These are phyloP conservation scores for Bubo blakistoni DNA, from an alignment of 2,113 vertebrate species.

Conservation along the genomic window DNA sequence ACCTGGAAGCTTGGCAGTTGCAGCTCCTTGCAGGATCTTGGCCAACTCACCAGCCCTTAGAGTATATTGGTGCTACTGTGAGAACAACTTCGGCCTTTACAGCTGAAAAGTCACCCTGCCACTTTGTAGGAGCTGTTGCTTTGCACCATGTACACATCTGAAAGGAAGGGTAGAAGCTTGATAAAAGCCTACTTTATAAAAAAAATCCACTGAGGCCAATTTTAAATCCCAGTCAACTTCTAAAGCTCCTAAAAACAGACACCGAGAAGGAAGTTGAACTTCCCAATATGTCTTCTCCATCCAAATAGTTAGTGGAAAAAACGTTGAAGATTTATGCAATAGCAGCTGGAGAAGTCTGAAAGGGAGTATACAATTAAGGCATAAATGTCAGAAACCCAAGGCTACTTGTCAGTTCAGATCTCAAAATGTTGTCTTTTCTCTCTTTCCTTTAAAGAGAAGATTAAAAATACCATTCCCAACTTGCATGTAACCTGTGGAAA, in stretches of 20 bases:
- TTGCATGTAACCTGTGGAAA: constrained; percentile 28
- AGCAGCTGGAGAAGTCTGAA: neutral
- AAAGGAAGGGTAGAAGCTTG: neutral
- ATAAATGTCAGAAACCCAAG: constrained; percentile 7
- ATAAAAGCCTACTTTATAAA: neutral
- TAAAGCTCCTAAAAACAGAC: neutral
- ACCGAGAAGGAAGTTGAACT: neutral
- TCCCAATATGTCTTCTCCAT: neutral
- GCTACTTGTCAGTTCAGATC: neutral
- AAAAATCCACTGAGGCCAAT: neutral
- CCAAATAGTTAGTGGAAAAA: neutral
- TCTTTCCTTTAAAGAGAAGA: neutral
- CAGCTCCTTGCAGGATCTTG: neutral
- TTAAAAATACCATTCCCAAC: constrained; percentile 16
- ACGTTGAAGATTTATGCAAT: neutral
- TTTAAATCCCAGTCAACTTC: neutral
- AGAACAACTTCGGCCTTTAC: neutral
- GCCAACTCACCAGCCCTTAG: neutral
- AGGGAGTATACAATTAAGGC: constrained; percentile 1
- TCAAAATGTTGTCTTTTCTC: constrained; percentile 14
- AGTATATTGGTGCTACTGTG: neutral
- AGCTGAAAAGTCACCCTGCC: neutral
- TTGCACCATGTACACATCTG: neutral
- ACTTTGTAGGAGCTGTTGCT: neutral
- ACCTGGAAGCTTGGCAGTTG: neutral